Conservation (phyloP, 2,888 invertebrate genomes). For the Lasioglossum marginatum region DNA sequence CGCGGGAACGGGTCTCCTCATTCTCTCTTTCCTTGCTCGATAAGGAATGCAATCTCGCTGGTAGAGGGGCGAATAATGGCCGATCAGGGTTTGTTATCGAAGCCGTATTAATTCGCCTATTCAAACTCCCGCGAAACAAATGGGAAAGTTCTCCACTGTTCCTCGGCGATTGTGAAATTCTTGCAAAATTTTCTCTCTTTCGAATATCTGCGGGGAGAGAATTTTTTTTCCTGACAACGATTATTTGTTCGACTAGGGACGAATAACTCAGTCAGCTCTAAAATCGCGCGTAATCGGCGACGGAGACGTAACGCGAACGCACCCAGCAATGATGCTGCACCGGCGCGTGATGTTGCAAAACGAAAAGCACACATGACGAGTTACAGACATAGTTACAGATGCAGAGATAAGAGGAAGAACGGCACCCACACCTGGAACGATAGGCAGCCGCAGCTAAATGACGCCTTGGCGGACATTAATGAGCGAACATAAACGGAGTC, state of each 20-base stretch:
- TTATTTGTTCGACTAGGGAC: neutral
- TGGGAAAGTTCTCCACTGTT: neutral
- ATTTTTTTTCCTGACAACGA: neutral
- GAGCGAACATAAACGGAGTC: conserved; percentile 46
- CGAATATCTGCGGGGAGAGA: neutral
- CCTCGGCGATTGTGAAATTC: neutral
- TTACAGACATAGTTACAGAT: conserved; percentile 17
- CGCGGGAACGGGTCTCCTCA: conserved; percentile 39
- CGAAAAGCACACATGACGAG: conserved; percentile 9
- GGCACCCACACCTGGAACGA: conserved; percentile 15
- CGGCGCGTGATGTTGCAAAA: conserved; percentile 17
- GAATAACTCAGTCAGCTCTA: neutral
- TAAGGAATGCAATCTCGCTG: conserved; percentile 28
- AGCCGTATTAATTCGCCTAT: neutral
- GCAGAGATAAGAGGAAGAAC: conserved; percentile 24
- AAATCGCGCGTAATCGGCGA: neutral
- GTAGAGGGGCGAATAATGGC: neutral
- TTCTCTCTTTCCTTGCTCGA: conserved; percentile 49
- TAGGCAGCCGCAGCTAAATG: conserved; percentile 46
- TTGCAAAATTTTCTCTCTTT: neutral
- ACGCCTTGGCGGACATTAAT: conserved; percentile 56
- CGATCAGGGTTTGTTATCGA: neutral
- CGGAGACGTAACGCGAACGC: neutral
- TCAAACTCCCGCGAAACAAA: neutral
- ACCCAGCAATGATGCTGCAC: neutral